Evolutionary conservation across 2,797 vertebrate genomes (phyloP), one percentile per base, ranked within the genome.

Genomic region (Labroides dimidiatus): DNA sequence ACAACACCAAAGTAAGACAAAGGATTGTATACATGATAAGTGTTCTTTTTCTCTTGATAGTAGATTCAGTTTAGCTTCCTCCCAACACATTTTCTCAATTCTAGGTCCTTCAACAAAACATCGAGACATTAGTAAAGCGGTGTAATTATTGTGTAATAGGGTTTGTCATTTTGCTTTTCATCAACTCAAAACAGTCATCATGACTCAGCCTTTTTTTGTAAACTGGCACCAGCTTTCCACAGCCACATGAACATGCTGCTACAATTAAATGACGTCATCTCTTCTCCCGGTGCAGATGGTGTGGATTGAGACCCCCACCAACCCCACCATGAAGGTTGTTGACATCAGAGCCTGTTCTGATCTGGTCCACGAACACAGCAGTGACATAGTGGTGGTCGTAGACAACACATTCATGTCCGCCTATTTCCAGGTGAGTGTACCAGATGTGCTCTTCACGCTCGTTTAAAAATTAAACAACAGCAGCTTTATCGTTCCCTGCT

Each of bases 381-480:
- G 93, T 64, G 95, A 95, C 56, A 91, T 95, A 7, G 84, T 98
- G 69, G 86, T 99, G 16, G 97, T 93, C 0, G 96, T 99, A 68
- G 98, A 99, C 87, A 99, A 99, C 87, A 96, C 94, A 56, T 99
- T 99, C 64, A 99, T 99, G 97, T 99, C 98, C 0, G 81, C 97
- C 0, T 99, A 96, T 73, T 99, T 99, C 89, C 97, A 99, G 95
- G 98, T 99, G 43, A 82, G 72, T 6, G 37, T n/a, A 27, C 11
- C 20, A 23, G 27, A 14, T 23, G 33, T n/a, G 24, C 30, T 1
- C 94, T 95, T 77, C 17, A 17, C 19, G 19, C 20, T 3, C 47
- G 17, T 16, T 69, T 65, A 36, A 65, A 5, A 65, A 23, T 62
- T 15, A 49, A 77, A 15, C 9, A 2, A 19, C 9, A 2, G 20